Conservation (phyloP, 53 echinoderm and acorn worm species). For the Zoroaster sp. region DNA sequence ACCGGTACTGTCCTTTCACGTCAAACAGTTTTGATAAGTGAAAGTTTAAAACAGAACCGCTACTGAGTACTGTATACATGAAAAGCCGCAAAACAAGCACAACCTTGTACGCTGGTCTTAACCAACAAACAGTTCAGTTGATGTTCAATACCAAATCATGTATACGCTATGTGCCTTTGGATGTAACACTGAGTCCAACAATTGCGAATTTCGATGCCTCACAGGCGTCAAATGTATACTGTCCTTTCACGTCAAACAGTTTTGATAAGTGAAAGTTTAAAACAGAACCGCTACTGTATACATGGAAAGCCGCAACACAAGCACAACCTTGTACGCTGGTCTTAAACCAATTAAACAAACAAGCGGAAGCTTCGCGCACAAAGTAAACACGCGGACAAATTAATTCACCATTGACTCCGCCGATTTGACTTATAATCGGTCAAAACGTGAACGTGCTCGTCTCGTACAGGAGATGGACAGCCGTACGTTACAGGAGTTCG, state of each 20-base stretch:
- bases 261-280: background rate
- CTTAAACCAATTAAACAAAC: constrained; percentile 9
- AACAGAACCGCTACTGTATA: background rate
- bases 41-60: background rate
- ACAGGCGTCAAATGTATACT: background rate
- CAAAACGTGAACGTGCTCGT: background rate
- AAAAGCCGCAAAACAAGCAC: constrained; percentile 22
- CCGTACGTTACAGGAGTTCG: too few relatives aligned
- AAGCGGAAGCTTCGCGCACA: background rate
- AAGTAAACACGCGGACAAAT: constrained; percentile 25
- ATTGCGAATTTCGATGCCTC: background rate
- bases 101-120: background rate
- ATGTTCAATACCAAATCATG: too few relatives aligned
- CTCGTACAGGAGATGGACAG: background rate
- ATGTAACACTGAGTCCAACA: background rate
- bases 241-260: background rate
- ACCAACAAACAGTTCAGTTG: too few relatives aligned
- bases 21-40: background rate
- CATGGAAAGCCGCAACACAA: constrained; percentile 18
- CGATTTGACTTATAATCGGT: background rate
- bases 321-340: constrained; percentile 13
- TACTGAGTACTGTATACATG: constrained; percentile 8
- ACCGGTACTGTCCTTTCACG: background rate
- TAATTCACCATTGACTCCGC: background rate
- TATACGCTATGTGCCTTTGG: too few relatives aligned